phyloP scores from a whole-genome alignment of 1,140 invertebrate species.

The Solen grandis region DNA sequence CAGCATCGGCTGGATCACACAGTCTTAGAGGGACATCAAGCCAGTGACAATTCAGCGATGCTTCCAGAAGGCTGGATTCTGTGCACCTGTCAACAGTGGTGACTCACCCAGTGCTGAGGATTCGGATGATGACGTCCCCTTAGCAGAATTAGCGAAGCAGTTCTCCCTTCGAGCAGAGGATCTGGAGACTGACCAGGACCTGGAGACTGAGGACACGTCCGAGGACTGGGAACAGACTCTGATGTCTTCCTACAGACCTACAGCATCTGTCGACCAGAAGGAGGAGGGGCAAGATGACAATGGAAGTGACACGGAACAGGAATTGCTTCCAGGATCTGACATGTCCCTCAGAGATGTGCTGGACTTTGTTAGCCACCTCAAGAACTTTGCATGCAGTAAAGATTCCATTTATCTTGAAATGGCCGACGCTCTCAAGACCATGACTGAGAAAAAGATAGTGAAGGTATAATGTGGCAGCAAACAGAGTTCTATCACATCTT shows the following conservation, averaged over 20 bases:
- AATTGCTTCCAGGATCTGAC: no score
- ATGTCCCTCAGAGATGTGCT: no score
- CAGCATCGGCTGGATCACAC: background rate
- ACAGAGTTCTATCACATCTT: no score
- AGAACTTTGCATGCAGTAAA: constrained; percentile 1
- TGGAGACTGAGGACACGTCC: background rate
- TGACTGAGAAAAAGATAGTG: no score
- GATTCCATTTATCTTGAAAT: no score
- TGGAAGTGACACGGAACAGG: no score
- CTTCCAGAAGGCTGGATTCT: background rate
- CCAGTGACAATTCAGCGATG: background rate
- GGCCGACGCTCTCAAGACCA: no score
- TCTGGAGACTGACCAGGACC: no score
- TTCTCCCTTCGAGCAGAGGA: background rate
- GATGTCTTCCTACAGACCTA: no score
- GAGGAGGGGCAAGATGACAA: no score
- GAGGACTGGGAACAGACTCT: constrained; percentile 5
- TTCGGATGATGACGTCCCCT: background rate
- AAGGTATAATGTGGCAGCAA: no score
- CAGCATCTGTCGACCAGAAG: no score
- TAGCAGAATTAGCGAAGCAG: background rate
- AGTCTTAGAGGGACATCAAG: background rate
- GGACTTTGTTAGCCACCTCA: background rate
- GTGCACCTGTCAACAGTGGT: background rate
- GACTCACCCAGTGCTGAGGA: background rate